Evolutionary conservation across 2,113 vertebrate species (phyloP).

Genomic region (Martes martes): DNA sequence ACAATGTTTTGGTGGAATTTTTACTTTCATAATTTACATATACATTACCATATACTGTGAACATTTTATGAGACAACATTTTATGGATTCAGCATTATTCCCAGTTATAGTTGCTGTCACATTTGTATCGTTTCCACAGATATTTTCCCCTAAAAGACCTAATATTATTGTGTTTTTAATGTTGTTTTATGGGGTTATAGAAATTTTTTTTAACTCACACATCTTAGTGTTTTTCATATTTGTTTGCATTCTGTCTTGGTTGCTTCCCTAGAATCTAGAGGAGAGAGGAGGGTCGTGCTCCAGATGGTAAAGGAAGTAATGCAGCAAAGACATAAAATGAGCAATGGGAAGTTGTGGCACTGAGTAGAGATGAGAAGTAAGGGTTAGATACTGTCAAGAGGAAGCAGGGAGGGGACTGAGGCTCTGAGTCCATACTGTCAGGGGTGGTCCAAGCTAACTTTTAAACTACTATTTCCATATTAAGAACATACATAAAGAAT

Average conservation of each 20-base stretch:
- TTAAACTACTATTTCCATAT: background rate
- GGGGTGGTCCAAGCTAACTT: background rate
- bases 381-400: no score
- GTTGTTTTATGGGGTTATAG: background rate
- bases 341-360: background rate
- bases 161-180: background rate
- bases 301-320: background rate
- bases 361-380: background rate
- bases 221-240: background rate
- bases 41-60: background rate
- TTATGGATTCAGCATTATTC: conserved; percentile 40
- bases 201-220: background rate
- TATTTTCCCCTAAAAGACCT: background rate
- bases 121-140: conserved; percentile 14
- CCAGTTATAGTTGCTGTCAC: conserved; percentile 45
- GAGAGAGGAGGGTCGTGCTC: background rate
- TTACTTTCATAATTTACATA: conserved; percentile 44
- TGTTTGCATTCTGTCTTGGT: background rate
- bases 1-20: conserved; percentile 24
- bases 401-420: background rate
- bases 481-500: background rate
- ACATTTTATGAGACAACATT: conserved; percentile 36
- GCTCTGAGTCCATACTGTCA: background rate
- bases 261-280: background rate
- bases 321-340: background rate